phyloP scores from a whole-genome alignment of 1,140 invertebrate genomes.

The Microplitis demolitor region DNA sequence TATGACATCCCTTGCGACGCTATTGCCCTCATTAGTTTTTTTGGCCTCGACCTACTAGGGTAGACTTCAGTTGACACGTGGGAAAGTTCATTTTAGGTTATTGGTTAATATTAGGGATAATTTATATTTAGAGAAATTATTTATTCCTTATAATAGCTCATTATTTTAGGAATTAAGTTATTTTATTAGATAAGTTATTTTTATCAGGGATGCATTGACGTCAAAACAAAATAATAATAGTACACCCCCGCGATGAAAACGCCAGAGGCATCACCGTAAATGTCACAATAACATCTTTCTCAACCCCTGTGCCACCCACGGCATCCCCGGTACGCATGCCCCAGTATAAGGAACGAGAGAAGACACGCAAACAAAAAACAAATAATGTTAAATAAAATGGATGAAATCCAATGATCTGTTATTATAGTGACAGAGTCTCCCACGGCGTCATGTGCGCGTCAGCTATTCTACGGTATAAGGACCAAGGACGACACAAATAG shows the following conservation, averaged over 20 bases:
- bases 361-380: neutral
- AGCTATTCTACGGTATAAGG: neutral
- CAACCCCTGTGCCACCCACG: neutral
- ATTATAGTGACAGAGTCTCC: neutral
- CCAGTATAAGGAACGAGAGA: neutral
- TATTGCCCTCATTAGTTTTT: slow-evolving; percentile 3
- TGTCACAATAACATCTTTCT: slow-evolving; percentile 2
- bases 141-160: too few species aligned
- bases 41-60: neutral
- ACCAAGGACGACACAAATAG: neutral
- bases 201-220: too few species aligned
- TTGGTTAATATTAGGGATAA: too few species aligned
- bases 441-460: neutral
- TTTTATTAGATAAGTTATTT: too few species aligned
- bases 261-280: too few species aligned
- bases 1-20: slow-evolving; percentile 31
- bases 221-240: too few species aligned
- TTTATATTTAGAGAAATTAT: too few species aligned
- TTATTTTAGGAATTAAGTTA: too few species aligned
- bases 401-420: slow-evolving; percentile 18
- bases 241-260: too few species aligned
- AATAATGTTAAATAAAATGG: too few species aligned
- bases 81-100: too few species aligned
- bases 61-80: too few species aligned
- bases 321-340: neutral